Base-by-base conservation (phyloP, 1,140 invertebrate genomes). In the Drosophila equinoxialis region DNA sequence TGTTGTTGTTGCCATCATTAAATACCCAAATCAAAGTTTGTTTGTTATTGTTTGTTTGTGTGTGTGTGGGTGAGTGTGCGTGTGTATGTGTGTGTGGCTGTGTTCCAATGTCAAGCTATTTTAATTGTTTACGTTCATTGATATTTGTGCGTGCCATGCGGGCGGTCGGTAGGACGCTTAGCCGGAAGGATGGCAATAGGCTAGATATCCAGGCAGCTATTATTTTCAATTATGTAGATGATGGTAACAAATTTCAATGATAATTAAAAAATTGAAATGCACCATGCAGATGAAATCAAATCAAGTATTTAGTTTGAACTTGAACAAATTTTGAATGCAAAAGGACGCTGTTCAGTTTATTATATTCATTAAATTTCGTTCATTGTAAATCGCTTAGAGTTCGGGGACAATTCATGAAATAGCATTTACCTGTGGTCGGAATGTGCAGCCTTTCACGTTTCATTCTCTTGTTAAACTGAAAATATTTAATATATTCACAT, bases 21-120 rank as follows among this genome's bases (percentile, higher is more conserved):
- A 86, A 81, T 82, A 72, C 71, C 71, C 71, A 79, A 85, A 85
- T 85, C 82, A 86, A 87, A 86, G 79, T 68, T 68, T 57, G 45
- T 68, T 57, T 70, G 55, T 59, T 30, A 55, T 65, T 42, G 57
- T 65, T 51, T 51, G 17, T 10, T 4, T 51, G 45, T 51, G 17
- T 20, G 2, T 48, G 5, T 10, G 45, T 51, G 42, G 10, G 0
- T 48, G 42, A 20, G 0, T 48, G 4, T 48, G 8, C 20, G 45
- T 11, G 51, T 60, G 64, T 51, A 45, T 39, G 5, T 45, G 35
- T 4, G 26, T 45, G 30, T 0, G 30, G 6, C 6, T 26, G 14
- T 37, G 14, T n/a, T 10, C 11, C 63, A 66, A 39, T 74, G 20
- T 67, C 65, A 59, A 39, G 68, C 62, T n/a, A 74, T 86, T 85